Conservation (phyloP, 2,797 vertebrate species). For the Neostethus bicornis region DNA sequence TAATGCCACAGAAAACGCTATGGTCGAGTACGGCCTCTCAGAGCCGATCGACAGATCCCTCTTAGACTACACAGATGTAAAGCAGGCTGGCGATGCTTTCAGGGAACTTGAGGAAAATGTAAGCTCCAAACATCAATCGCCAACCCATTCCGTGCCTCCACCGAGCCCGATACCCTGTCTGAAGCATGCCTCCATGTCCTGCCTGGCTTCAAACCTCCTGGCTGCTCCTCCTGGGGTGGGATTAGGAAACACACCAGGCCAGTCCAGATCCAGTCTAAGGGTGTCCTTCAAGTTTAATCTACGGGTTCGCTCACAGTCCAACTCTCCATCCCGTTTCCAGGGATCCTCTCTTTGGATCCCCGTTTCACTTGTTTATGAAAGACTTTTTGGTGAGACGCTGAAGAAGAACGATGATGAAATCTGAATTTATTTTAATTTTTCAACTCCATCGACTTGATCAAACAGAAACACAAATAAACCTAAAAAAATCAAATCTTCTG, state of each 20-base stretch:
- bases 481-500: no score
- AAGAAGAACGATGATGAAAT: not conserved
- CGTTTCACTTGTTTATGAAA: not conserved
- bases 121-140: conserved; percentile 68
- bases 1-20: conserved; percentile 83
- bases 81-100: conserved; percentile 81
- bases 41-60: conserved; percentile 67
- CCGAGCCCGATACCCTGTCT: conserved; percentile 19
- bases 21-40: conserved; percentile 78
- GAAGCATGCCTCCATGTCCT: conserved; percentile 41
- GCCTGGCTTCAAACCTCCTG: conserved; percentile 37
- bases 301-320: no score
- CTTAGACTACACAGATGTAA: conserved; percentile 75
- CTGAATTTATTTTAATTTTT: no score
- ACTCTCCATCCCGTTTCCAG: no score
- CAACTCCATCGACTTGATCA: no score
- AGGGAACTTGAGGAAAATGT: conserved; percentile 88
- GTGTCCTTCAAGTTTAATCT: no score
- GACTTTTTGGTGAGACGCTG: not conserved
- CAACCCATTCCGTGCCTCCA: not conserved
- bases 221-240: conserved; percentile 29
- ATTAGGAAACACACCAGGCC: conserved; percentile 13
- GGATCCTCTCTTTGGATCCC: not conserved
- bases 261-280: not conserved
- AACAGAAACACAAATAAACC: no score